Evolutionary conservation across 2,888 invertebrate species (phyloP).

Genomic region (Campoplex capitator): DNA sequence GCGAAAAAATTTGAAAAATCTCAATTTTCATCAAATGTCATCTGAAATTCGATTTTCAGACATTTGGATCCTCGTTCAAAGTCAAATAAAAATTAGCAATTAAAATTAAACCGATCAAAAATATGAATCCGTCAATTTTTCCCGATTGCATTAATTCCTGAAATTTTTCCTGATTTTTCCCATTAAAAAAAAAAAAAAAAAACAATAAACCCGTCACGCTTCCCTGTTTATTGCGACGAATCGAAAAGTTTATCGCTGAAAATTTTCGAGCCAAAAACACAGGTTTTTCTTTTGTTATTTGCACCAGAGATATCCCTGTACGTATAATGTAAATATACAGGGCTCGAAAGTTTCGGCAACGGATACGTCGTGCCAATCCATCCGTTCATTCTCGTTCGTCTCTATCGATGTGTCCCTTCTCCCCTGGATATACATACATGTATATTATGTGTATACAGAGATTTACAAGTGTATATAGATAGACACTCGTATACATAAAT

Average conservation of each 20-base stretch:
- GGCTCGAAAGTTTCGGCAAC: background rate
- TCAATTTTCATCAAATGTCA: background rate
- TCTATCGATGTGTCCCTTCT: conserved; percentile 8
- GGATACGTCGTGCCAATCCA: conserved; percentile 14
- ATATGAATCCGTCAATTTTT: background rate
- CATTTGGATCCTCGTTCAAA: too few species aligned
- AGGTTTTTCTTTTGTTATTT: background rate
- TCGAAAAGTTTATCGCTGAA: background rate
- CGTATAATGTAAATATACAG: conserved; percentile 1
- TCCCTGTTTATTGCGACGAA: background rate
- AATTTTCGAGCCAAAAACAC: background rate
- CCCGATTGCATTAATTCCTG: too few species aligned
- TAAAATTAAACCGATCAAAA: too few species aligned
- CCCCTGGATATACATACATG: background rate
- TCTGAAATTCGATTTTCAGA: too few species aligned
- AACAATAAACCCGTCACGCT: background rate
- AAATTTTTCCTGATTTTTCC: background rate
- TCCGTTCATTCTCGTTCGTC: conserved; percentile 19
- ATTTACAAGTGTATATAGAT: background rate
- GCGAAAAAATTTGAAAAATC: background rate
- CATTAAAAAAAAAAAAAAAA: background rate
- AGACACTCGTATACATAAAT: background rate
- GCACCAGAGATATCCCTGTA: background rate
- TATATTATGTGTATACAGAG: background rate
- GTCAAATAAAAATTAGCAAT: too few species aligned